These are phyloP conservation scores for Halichoerus grypus DNA, from an alignment of 2,113 vertebrate genomes.

Conservation along the genomic window DNA sequence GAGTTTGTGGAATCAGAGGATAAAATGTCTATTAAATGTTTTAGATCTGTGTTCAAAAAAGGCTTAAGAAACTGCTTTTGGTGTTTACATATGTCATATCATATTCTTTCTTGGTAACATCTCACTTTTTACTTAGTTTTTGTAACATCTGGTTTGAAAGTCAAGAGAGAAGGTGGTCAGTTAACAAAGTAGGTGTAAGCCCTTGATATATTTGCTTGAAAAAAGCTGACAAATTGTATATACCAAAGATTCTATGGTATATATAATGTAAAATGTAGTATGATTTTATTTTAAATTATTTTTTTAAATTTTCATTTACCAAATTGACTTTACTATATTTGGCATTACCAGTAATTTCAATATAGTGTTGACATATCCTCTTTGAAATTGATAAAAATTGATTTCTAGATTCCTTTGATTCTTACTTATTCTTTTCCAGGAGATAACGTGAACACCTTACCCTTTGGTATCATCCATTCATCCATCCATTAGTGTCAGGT, in stretches of 20 bases:
- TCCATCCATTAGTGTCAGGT: background rate
- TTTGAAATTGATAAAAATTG: slow-evolving; percentile 26
- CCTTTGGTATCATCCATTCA: background rate
- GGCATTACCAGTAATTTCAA: background rate
- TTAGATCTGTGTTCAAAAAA: slow-evolving; percentile 37
- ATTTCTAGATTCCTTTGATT: slow-evolving; percentile 34
- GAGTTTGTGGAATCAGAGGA: slow-evolving; percentile 15
- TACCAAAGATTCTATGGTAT: background rate
- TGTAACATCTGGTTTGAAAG: slow-evolving; percentile 19
- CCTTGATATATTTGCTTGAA: background rate
- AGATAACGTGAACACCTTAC: background rate
- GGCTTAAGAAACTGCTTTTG: slow-evolving; percentile 42
- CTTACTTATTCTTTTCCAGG: background rate
- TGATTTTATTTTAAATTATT: slow-evolving; percentile 50
- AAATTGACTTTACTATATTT: slow-evolving; percentile 11
- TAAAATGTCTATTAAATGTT: slow-evolving; percentile 30
- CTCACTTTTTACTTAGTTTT: slow-evolving; percentile 31
- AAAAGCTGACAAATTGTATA: background rate
- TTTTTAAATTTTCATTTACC: background rate
- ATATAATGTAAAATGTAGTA: slow-evolving; percentile 1
- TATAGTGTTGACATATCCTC: background rate
- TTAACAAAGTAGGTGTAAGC: background rate
- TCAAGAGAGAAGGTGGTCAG: background rate
- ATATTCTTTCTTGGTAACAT: slow-evolving; percentile 3
- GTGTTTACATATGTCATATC: background rate